These are phyloP conservation scores for Serrognathus titanus DNA, from an alignment of 2,888 invertebrate species.

Conservation along the genomic window DNA sequence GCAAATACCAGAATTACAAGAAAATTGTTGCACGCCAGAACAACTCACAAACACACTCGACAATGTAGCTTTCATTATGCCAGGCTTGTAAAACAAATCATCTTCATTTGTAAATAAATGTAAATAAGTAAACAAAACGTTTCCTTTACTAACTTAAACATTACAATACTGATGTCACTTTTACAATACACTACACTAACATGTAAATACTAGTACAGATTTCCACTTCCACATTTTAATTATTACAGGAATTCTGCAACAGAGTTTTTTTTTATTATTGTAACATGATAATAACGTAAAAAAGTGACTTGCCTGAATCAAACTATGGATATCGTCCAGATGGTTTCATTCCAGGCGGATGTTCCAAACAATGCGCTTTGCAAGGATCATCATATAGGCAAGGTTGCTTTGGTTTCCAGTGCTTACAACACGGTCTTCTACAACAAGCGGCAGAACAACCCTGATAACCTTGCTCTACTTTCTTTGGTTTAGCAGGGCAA, in stretches of 20 bases:
- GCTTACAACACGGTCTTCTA: slow-evolving; percentile 43
- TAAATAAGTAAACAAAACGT: background rate
- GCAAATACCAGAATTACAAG: slow-evolving; percentile 73
- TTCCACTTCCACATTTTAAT: no score
- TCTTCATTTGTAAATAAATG: background rate
- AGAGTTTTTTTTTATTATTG: no score
- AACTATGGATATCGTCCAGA: slow-evolving; percentile 8
- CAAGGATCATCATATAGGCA: slow-evolving; percentile 44
- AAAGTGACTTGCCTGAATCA: background rate
- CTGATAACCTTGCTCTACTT: background rate
- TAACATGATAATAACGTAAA: no score
- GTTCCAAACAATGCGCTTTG: slow-evolving; percentile 44
- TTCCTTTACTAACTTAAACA: background rate
- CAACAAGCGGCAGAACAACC: slow-evolving; percentile 35
- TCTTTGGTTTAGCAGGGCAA: slow-evolving; percentile 37
- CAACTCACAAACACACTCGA: slow-evolving; percentile 68
- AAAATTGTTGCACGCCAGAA: slow-evolving; percentile 57
- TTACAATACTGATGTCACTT: no score
- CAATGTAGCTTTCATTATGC: slow-evolving; percentile 95
- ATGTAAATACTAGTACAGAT: no score
- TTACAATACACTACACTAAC: no score
- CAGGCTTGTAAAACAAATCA: slow-evolving; percentile 57
- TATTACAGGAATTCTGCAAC: no score
- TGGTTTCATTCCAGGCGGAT: slow-evolving; percentile 36
- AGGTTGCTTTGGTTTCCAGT: slow-evolving; percentile 42